These are phyloP conservation scores for Scelioninae gen. 1 DNA, from an alignment of 2,888 invertebrate genomes.

Conservation along the genomic window DNA sequence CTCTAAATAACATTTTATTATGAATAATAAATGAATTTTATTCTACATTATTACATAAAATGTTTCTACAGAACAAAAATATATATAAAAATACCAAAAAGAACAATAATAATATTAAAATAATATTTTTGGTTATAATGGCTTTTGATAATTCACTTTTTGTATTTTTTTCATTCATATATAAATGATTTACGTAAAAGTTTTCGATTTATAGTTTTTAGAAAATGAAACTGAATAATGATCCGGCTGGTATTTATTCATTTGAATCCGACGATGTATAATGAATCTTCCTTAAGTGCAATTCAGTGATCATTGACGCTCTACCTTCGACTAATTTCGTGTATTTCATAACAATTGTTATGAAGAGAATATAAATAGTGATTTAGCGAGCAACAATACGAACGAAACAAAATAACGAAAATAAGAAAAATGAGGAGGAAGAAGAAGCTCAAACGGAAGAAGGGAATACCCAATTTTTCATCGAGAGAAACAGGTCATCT, in stretches of 20 bases:
- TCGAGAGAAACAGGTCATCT: slow-evolving; percentile 67
- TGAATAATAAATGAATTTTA: too few species aligned
- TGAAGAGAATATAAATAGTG: slow-evolving; percentile 31
- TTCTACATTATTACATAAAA: too few species aligned
- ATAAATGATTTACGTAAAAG: too few species aligned
- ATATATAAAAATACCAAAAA: too few species aligned
- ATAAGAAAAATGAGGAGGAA: slow-evolving; percentile 14
- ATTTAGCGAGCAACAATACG: slow-evolving; percentile 45
- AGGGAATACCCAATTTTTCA: slow-evolving; percentile 64
- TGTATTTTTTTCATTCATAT: too few species aligned
- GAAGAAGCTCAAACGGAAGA: slow-evolving; percentile 28
- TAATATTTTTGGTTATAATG: too few species aligned
- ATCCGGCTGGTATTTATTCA: slow-evolving; percentile 1
- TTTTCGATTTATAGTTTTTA: too few species aligned
- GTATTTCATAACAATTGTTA: slow-evolving; percentile 52
- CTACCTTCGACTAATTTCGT: slow-evolving; percentile 66
- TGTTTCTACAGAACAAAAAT: too few species aligned
- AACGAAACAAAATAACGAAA: background rate
- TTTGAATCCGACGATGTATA: slow-evolving; percentile 27
- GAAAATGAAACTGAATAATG: too few species aligned
- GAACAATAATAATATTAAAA: too few species aligned
- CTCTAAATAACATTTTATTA: too few species aligned
- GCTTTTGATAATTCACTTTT: too few species aligned
- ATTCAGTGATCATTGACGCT: slow-evolving; percentile 51
- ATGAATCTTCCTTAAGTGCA: slow-evolving; percentile 50